Base-by-base conservation (phyloP, 1,140 invertebrate species). In the Papilio polytes region DNA sequence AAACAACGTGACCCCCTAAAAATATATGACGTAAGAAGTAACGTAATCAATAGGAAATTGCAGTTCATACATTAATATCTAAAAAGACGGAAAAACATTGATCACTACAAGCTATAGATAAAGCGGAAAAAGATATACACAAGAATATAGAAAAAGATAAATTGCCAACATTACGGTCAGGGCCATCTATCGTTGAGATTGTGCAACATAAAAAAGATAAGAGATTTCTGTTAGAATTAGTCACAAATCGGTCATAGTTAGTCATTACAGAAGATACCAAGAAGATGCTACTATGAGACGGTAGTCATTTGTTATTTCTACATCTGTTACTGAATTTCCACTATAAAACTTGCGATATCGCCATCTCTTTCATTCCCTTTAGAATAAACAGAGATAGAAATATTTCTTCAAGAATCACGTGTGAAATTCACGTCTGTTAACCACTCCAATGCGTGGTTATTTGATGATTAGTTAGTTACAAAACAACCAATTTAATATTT, bases 231-330 rank as follows among this genome's bases (percentile, higher is more conserved):
- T 63, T 78, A 78, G 56, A 63, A 78, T 78, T 78, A 78, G 77
- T 63, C 77, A 78, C 77, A 66, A 10, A 78, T 78, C 77, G 66
- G 76, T 78, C 76, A 78, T 31, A 78, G 77, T 78, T 78, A 78
- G 77, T 78, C 77, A 78, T 63, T 63, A 26, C 56, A 59, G 31
- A 78, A 46, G 77, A 66, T 78, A 76, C 74, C 74, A 48, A 76
- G 74, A 76, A 51, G 77, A 63, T 66, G 46, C 56, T 78, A 66
- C 77, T 44, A 51, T 36, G 31, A 63, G 74, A 78, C 56, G 53
- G 18, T 63, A 20, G 22, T 77, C 46, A 36, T 15, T 77, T 76
- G 53, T 78, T 56, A 78, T 22, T 1, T 56, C 48, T n/a, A 78
- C 76, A n/a, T 20, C 31, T 18, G 15, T 51, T 51, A 51, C 48